Evolutionary conservation across 2,888 invertebrate genomes (phyloP), one percentile per base, ranked within the genome.

Genomic region (Girardia tigrina): DNA sequence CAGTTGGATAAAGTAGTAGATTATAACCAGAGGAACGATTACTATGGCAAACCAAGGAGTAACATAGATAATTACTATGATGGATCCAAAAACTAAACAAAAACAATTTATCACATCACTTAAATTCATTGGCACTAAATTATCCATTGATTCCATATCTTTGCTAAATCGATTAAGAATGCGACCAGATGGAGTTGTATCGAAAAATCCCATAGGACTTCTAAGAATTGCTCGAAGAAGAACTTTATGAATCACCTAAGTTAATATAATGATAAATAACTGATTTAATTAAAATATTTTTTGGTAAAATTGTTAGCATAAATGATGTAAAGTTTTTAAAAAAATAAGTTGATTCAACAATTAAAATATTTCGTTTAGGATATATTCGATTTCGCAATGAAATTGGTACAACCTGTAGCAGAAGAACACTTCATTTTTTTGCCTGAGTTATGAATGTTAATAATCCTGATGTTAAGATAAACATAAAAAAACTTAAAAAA

Each of bases 111-210:
- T 77, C 78, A 85, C 83, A 78, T 86, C 85, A 78, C 83, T 85
- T 79, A 85, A 82, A 16, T 82, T 82, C 70, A 84, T 80, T 0
- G 85, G 84, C 20, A 85, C 79, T 1, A 81, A 78, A 76, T 84
- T 84, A 78, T 84, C 84, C 81, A 91, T 88, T 0, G 89, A 87
- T 0, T 90, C 90, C 81, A 91, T 88, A 81, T 92, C 91, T 81
- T 91, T 91, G 0, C 91, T 89, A 81, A 92, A 91, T 78, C 91
- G 86, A 85, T 92, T 93, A 70, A 92, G 86, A 78, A 92, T 90
- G 74, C 90, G 87, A 29, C 91, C 90, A n/a, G 90, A 89, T 0
- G 91, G 90, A 84, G 92, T 93, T 1, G 88, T 88, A 82, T 92
- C 91, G 85, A 93, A 94, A 85, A 94, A 94, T 26, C 88, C 86